phyloP scores from a whole-genome alignment of 2,888 invertebrate genomes.

The Athalia rosae region DNA sequence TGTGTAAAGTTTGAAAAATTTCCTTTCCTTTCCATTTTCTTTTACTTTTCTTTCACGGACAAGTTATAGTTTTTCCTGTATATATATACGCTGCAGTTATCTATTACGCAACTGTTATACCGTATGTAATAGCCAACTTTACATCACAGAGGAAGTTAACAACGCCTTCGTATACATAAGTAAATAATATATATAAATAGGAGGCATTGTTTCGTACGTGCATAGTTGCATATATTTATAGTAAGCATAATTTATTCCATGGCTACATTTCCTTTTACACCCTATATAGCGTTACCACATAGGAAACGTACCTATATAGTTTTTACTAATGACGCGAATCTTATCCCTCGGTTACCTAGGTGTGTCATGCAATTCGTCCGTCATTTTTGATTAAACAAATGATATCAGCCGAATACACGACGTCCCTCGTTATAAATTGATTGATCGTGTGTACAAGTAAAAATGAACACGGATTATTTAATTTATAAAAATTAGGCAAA shows the following conservation, averaged over 20 bases:
- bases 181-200: slow-evolving; percentile 55
- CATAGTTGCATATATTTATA: slow-evolving; percentile 22
- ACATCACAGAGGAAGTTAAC: slow-evolving; percentile 3
- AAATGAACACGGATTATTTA: slow-evolving; percentile 35
- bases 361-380: slow-evolving; percentile 34
- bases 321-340: slow-evolving; percentile 47
- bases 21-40: no score
- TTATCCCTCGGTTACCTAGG: slow-evolving; percentile 32
- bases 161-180: slow-evolving; percentile 23
- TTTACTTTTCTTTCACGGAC: no score
- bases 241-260: slow-evolving; percentile 58
- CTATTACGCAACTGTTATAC: slow-evolving; percentile 52
- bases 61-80: no score
- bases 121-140: slow-evolving; percentile 47
- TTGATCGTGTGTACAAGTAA: slow-evolving; percentile 10
- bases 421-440: not conserved
- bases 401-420: slow-evolving; percentile 28
- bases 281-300: no score
- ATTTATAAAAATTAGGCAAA: slow-evolving; percentile 44
- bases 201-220: slow-evolving; percentile 51
- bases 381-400: slow-evolving; percentile 7
- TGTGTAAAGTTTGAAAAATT: not conserved
- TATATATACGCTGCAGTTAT: slow-evolving; percentile 47
- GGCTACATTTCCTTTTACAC: slow-evolving; percentile 37
- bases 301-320: no score